Percentiles rank a stretch among this genome's conserved stretches.
Evolutionary conservation across 1,140 invertebrate species (phyloP).

Genomic region (Cecropterus lyciades): DNA sequence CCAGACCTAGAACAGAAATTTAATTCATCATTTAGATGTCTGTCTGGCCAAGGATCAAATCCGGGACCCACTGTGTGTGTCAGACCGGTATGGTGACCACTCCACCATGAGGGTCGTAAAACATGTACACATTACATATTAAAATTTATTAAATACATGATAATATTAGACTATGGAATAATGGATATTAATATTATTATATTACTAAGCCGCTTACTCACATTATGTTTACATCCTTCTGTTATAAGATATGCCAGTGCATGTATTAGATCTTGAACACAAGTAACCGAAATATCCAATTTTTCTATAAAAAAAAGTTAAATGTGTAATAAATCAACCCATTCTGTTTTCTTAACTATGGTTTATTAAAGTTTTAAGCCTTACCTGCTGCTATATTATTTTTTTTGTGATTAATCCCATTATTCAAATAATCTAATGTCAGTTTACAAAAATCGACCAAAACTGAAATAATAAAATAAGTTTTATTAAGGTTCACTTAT

Average conservation of each 20-base stretch:
- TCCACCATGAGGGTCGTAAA: too few relatives aligned
- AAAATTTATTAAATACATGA: too few relatives aligned
- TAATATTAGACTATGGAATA: too few relatives aligned
- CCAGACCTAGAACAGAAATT: too few relatives aligned
- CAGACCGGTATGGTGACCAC: too few relatives aligned
- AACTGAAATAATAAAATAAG: slow-evolving; percentile 76
- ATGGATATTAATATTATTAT: too few relatives aligned
- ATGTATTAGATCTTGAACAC: slow-evolving; percentile 69
- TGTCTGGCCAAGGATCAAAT: too few relatives aligned
- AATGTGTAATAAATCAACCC: slow-evolving; percentile 12
- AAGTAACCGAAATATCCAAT: slow-evolving; percentile 51
- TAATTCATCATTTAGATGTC: too few relatives aligned
- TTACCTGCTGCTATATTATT: slow-evolving; percentile 85
- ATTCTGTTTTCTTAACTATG: neutral
- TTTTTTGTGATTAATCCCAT: slow-evolving; percentile 86
- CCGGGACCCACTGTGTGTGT: too few relatives aligned
- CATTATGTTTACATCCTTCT: slow-evolving; percentile 75
- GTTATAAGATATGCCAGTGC: slow-evolving; percentile 71
- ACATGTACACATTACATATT: too few relatives aligned
- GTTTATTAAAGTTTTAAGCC: slow-evolving; percentile 30
- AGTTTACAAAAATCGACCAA: slow-evolving; percentile 88
- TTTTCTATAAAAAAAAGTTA: slow-evolving; percentile 62
- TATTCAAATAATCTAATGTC: slow-evolving; percentile 86
- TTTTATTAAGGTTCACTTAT: neutral
- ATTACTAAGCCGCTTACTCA: slow-evolving; percentile 49